Conservation (phyloP, 2,113 vertebrate species). For the Oriolus oriolus region DNA sequence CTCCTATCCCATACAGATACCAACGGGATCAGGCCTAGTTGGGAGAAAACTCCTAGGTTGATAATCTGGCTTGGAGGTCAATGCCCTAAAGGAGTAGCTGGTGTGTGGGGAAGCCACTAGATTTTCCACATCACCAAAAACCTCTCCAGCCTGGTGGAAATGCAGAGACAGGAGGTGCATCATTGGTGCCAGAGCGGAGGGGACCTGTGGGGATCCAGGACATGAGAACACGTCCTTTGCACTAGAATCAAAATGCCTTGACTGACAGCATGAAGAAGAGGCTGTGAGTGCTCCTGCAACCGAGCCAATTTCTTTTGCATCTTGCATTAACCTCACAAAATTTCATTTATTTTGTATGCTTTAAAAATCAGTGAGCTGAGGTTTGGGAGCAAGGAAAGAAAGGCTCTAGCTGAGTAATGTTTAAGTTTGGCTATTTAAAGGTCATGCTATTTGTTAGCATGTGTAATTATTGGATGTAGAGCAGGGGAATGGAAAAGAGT, state of each 20-base stretch:
- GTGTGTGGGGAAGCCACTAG: background rate
- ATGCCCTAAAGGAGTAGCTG: background rate
- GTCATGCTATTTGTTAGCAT: background rate
- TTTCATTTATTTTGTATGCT: background rate
- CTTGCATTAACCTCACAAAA: background rate
- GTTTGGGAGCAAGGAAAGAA: background rate
- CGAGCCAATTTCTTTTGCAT: background rate
- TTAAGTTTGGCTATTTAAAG: background rate
- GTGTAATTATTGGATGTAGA: background rate
- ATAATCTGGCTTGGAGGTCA: background rate
- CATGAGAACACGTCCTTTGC: background rate
- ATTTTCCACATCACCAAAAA: background rate
- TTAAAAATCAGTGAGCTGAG: background rate
- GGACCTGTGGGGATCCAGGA: background rate
- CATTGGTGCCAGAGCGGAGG: background rate
- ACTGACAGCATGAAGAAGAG: background rate
- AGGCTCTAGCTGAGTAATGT: background rate
- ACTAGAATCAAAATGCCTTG: background rate
- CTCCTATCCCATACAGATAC: background rate
- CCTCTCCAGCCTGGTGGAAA: background rate
- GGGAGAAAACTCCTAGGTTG: background rate
- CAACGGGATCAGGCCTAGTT: fast-evolving
- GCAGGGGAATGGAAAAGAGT: background rate
- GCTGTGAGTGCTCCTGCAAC: background rate
- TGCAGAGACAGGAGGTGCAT: background rate